Base-by-base conservation (phyloP, 1,140 invertebrate genomes). In the Drosophila orena region DNA sequence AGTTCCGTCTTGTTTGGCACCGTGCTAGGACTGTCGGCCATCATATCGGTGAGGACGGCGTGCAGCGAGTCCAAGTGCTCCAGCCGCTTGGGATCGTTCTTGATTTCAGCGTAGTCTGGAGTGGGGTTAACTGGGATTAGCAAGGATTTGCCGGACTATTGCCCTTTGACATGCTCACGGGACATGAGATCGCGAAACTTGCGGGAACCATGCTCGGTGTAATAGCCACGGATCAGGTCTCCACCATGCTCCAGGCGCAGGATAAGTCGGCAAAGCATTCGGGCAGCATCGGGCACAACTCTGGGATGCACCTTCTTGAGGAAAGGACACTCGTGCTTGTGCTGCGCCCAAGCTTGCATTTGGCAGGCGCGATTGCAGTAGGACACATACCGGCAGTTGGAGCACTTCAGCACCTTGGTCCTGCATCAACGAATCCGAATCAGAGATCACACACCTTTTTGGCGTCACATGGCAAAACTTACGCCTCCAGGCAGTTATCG, bases 101-200 rank as follows among this genome's bases (percentile, higher is more conserved):
- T 97, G 37, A 97, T 93, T 80, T 97, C 95, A 3, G 94, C 93
- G 91, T 96, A 96, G 94, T 97, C 97, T 95, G 94, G 1, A 3
- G 57, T 59, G 94, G 1, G 5, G 57, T 59, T 11, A 15, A 3
- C 12, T 4, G 20, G 2, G 3, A 22, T 10, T 40, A 14, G 12
- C 1, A 35, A 3, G 14, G 15, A 34, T 44, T 1, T 5, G 11
- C 8, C 30, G 3, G 8, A 8, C 14, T 7, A 17, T 0, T 1
- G 2, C 7, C 30, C 27, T 7, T 2, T 1, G 5, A 0, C 4
- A 34, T 43, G 94, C 95, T 95, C 93, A 97, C 97, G 97, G 24
- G 97, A 96, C 96, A 97, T 97, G 5, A 97, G 92, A 93, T 97
- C 96, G 74, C 96, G 95, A 92, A 97, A 97, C 91, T 94, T 95